Evolutionary conservation across 1,140 invertebrate species (phyloP).

Genomic region (Marisa cornuarietis): DNA sequence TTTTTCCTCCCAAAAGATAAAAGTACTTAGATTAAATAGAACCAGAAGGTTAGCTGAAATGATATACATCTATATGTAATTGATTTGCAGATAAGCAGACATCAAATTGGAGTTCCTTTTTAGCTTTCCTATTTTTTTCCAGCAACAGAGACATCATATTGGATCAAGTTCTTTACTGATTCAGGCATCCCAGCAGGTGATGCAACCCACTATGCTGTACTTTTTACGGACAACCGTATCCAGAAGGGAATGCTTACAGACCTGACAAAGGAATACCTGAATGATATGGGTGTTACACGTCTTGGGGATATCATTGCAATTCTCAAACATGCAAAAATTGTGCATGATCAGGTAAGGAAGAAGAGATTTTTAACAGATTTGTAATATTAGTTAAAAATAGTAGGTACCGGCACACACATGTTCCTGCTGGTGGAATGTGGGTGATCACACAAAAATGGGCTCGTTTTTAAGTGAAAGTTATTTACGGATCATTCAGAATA

Average conservation of each 20-base stretch:
- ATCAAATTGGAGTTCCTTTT: background rate
- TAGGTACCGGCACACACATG: too few species aligned
- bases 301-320: slow-evolving; percentile 89
- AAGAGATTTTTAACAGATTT: too few species aligned
- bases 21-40: too few species aligned
- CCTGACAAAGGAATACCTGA: slow-evolving; percentile 82
- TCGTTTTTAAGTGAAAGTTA: too few species aligned
- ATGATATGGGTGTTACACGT: slow-evolving; percentile 83
- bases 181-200: slow-evolving; percentile 80
- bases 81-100: too few species aligned
- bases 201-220: slow-evolving; percentile 81
- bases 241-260: slow-evolving; percentile 83
- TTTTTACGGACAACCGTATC: slow-evolving; percentile 85
- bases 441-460: too few species aligned
- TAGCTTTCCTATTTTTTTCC: slow-evolving; percentile 19
- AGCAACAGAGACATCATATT: slow-evolving; percentile 53
- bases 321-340: slow-evolving; percentile 81
- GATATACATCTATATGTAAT: too few species aligned
- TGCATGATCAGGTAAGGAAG: slow-evolving; percentile 72
- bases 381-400: too few species aligned
- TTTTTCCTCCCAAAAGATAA: too few species aligned
- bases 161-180: slow-evolving; percentile 78
- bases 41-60: too few species aligned
- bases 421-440: too few species aligned
- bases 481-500: too few species aligned